Percentiles rank a stretch among this genome's conserved stretches.
Conservation (phyloP, 2,797 vertebrate species). For the Hemibagrus guttatus region DNA sequence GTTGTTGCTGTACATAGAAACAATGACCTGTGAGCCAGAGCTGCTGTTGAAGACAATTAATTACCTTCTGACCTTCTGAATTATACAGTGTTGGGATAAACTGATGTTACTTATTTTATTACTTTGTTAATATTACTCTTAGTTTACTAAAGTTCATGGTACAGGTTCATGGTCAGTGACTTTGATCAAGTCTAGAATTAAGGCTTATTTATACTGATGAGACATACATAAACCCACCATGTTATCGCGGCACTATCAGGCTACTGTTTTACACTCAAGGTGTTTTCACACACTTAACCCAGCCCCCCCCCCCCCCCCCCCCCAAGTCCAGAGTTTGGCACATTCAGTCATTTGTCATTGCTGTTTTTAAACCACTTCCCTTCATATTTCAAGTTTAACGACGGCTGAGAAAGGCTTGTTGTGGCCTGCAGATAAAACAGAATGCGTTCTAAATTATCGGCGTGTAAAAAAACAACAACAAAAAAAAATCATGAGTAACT, state of each 20-base stretch:
- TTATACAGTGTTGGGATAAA: not conserved
- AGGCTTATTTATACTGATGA: no score
- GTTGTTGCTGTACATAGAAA: no score
- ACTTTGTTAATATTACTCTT: no score
- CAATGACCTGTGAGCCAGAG: no score
- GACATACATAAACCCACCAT: not conserved
- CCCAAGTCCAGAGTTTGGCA: not conserved
- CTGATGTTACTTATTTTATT: not conserved
- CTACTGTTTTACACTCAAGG: not conserved
- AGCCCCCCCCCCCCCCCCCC: no score
- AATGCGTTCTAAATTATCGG: not conserved
- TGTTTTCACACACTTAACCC: not conserved
- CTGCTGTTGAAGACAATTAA: no score
- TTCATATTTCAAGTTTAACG: conserved; percentile 11
- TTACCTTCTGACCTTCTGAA: not conserved
- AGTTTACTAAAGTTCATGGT: no score
- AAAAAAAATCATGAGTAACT: not conserved
- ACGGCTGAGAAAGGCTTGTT: not conserved
- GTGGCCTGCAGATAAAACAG: not conserved
- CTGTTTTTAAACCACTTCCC: not conserved
- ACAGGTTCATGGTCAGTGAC: no score
- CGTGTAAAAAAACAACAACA: no score
- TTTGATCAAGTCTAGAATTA: not conserved
- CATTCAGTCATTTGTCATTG: not conserved
- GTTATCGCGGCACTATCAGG: not conserved